Percentiles rank a stretch among this genome's conserved stretches.
Conservation (phyloP, 2,888 invertebrate species). For the Stenchaetothrips biformis region DNA sequence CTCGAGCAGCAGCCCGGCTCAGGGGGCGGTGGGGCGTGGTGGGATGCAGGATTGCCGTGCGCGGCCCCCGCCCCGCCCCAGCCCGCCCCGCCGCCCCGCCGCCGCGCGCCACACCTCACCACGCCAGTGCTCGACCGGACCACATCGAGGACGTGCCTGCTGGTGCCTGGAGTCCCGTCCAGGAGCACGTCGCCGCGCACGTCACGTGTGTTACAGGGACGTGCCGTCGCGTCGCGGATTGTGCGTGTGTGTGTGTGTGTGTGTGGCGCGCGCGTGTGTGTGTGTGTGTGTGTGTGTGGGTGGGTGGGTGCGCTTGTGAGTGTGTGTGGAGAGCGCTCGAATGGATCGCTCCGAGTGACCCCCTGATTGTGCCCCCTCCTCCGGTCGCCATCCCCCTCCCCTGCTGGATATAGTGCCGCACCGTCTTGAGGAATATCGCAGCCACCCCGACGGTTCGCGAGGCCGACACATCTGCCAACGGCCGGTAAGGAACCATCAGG, state of each 20-base stretch:
- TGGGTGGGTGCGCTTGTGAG: not conserved
- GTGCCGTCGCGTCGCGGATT: not conserved
- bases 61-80: not conserved
- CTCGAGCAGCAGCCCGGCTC: not conserved
- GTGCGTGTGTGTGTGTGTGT: not conserved
- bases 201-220: not conserved
- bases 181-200: not conserved
- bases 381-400: not conserved
- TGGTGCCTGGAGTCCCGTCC: not conserved
- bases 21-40: not conserved
- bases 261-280: no score
- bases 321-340: not conserved
- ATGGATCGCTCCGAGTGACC: not conserved
- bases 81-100: not conserved
- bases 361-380: not conserved
- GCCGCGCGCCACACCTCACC: not conserved
- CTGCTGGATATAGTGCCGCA: no score
- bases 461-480: no score
- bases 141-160: constrained; percentile 12
- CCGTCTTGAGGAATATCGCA: no score
- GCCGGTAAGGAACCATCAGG: no score
- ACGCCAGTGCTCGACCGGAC: constrained; percentile 19
- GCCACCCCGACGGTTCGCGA: no score
- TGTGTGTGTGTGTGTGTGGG: not conserved
- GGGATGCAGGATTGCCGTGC: constrained; percentile 8